Base-by-base conservation (phyloP, 2,797 vertebrate species). In the Eospalax fontanierii region DNA sequence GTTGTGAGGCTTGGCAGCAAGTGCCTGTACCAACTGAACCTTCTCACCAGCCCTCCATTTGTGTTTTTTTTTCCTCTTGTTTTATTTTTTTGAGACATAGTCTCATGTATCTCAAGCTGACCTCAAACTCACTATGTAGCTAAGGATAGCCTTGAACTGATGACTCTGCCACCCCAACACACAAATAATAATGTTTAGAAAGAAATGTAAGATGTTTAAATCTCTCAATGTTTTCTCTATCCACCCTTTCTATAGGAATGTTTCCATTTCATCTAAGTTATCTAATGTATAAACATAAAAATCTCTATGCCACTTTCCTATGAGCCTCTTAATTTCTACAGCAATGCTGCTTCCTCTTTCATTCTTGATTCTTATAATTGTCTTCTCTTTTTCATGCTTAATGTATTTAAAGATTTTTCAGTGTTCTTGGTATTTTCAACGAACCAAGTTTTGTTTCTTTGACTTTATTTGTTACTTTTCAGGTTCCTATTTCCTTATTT, bases 321-420 rank as follows among this genome's bases (percentile, higher is more conserved):
- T 40, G 63, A 89, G 9, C 40, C 14, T 89, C n/a, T 61, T 93
- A 76, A 83, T 81, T 46, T 89, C 40, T 92, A 28, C 93, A 68
- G 30, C 54, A 73, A 4, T 57, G 6, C 70, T 78, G 12, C 10
- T 28, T 83, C 28, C 19, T 16, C 38, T 87, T 94, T 90, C 65
- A 83, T 74, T 90, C 46, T 92, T 95, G 81, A n/a, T 78, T 93
- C 83, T 92, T 57, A 35, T 86, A 73, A 70, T 71, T 59, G 73
- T 3, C 65, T 38, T 46, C 30, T 61, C 76, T 46, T n/a, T 78
- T 76, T 84, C 35, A 28, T 71, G 21, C 12, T 75, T 82, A 75
- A 35, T 38, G 35, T 95, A 76, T 6, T 11, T 33, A 79, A 83
- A 21, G 75, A 22, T 22, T 59, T 59, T 59, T 59, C 59, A 59